Evolutionary conservation across 2,888 invertebrate genomes (phyloP).

Genomic region (Drosophila testacea): DNA sequence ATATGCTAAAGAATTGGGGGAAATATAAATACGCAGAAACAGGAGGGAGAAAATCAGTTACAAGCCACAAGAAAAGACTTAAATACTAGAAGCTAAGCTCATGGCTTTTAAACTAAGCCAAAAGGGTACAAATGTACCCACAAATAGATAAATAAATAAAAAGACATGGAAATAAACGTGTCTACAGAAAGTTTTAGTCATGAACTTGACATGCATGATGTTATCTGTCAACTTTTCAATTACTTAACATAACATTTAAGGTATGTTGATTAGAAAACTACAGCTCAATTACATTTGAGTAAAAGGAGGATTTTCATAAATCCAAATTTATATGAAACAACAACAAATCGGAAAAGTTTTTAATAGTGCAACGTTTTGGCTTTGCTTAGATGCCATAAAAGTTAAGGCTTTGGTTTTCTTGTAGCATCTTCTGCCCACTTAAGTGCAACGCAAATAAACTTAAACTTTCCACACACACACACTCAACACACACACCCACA

Average conservation of each 20-base stretch:
- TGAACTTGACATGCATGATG: constrained; percentile 7
- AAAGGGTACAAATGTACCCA: constrained; percentile 23
- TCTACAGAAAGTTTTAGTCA: neutral
- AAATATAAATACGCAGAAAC: constrained; percentile 25
- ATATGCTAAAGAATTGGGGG: neutral
- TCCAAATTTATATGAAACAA: constrained; percentile 60
- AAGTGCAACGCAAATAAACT: constrained; percentile 76
- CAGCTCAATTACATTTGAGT: constrained; percentile 12
- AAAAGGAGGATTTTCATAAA: constrained; percentile 53
- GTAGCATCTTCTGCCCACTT: constrained; percentile 46
- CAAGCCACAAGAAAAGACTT: constrained; percentile 65
- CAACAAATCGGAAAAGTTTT: constrained; percentile 62
- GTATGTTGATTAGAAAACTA: constrained; percentile 13
- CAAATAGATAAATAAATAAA: constrained; percentile 10
- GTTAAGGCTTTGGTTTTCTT: constrained; percentile 32
- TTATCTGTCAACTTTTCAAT: constrained; percentile 3
- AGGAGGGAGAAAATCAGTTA: constrained; percentile 41
- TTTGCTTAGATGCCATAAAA: constrained; percentile 70
- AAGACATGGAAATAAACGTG: neutral
- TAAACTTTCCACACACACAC: constrained; percentile 39
- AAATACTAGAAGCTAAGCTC: constrained; percentile 53
- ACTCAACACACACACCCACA: constrained; percentile 7
- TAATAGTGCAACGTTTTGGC: constrained; percentile 70
- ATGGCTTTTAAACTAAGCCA: constrained; percentile 44
- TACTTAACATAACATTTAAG: constrained; percentile 1